Conservation (phyloP, 2,888 invertebrate species). For the Blastobasis lacticolella region DNA sequence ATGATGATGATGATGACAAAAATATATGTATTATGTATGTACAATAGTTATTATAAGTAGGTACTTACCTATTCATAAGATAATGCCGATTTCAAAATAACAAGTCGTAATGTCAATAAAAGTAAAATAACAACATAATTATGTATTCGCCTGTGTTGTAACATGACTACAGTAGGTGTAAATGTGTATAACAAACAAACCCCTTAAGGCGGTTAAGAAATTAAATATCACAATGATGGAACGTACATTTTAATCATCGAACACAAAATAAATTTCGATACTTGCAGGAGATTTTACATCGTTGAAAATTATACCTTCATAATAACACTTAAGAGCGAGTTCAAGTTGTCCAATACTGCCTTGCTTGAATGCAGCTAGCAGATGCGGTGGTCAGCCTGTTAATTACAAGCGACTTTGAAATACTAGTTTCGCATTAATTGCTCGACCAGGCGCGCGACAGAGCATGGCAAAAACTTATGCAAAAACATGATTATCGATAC, state of each 20-base stretch:
- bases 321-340: conserved; percentile 2
- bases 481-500: conserved; percentile 36
- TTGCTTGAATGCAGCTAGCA: conserved; percentile 26
- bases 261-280: conserved; percentile 26
- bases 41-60: neutral
- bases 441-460: conserved; percentile 46
- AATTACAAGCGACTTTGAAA: conserved; percentile 52
- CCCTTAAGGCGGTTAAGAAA: conserved; percentile 22
- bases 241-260: conserved; percentile 40
- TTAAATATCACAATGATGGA: conserved; percentile 34
- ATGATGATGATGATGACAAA: too few relatives aligned
- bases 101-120: too few relatives aligned
- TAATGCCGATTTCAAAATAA: too few relatives aligned
- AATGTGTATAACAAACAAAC: too few relatives aligned
- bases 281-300: conserved; percentile 2
- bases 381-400: conserved; percentile 51
- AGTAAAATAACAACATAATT: too few relatives aligned
- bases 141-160: too few relatives aligned
- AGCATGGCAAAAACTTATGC: conserved; percentile 35
- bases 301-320: conserved; percentile 14
- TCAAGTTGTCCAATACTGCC: neutral
- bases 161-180: too few relatives aligned
- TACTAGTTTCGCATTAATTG: conserved; percentile 58
- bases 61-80: conserved; percentile 10
- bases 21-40: neutral